Conservation (phyloP, 2,113 vertebrate genomes). For the Tenrec ecaudatus region DNA sequence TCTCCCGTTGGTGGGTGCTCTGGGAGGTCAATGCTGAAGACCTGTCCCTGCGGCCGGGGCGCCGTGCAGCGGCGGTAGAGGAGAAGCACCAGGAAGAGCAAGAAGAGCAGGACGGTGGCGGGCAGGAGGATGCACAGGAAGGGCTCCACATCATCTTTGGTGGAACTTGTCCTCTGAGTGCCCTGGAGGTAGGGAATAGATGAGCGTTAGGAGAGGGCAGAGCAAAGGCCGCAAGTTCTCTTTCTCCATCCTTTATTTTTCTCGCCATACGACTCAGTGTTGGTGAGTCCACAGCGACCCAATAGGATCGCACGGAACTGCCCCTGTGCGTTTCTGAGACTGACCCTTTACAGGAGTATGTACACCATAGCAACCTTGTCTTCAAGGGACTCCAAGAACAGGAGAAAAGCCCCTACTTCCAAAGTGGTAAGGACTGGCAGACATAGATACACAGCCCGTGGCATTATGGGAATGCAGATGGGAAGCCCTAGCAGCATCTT, state of each 20-base stretch:
- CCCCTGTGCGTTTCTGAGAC: too few relatives aligned
- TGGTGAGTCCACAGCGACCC: background rate
- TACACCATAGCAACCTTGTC: too few relatives aligned
- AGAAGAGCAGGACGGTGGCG: slow-evolving; percentile 88
- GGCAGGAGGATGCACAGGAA: slow-evolving; percentile 91
- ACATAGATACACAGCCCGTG: too few relatives aligned
- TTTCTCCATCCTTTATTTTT: background rate
- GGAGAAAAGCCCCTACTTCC: too few relatives aligned
- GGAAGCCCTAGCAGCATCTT: too few relatives aligned
- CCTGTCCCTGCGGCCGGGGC: slow-evolving; percentile 84
- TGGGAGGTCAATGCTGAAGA: slow-evolving; percentile 90
- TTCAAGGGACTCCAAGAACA: too few relatives aligned
- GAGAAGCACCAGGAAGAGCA: slow-evolving; percentile 89
- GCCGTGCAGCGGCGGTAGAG: slow-evolving; percentile 86
- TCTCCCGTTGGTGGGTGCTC: slow-evolving; percentile 79
- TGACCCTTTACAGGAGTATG: too few relatives aligned
- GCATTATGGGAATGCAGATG: too few relatives aligned
- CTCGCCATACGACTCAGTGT: too few relatives aligned
- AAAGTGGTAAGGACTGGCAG: too few relatives aligned
- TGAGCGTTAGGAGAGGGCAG: background rate
- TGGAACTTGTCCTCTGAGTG: slow-evolving; percentile 85
- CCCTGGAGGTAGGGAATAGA: slow-evolving; percentile 85
- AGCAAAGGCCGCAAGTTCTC: background rate
- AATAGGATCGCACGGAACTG: too few relatives aligned
- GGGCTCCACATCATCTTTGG: slow-evolving; percentile 87